Percentiles rank a stretch among this genome's conserved stretches.
phyloP scores from a whole-genome alignment of 2,888 invertebrate genomes.

The Lepidocyrtinus sp. region DNA sequence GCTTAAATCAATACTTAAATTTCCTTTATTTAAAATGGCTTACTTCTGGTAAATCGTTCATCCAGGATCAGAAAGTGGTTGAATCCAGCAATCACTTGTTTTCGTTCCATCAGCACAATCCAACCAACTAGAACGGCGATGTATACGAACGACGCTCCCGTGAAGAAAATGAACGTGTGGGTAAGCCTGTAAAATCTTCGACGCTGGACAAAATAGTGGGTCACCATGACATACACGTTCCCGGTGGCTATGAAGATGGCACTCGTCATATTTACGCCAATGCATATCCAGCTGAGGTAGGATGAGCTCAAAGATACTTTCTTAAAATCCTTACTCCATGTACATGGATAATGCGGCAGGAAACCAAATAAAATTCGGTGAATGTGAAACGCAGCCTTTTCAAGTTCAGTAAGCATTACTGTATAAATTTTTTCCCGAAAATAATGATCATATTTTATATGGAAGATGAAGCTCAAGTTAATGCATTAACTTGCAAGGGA shows the following conservation, averaged over 20 bases:
- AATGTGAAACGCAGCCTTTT: not conserved
- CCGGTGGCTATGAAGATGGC: not conserved
- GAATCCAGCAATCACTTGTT: not conserved
- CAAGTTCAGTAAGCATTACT: not conserved
- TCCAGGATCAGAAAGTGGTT: not conserved
- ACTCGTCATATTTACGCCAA: not conserved
- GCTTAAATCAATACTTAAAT: not conserved
- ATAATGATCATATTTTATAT: too few relatives aligned
- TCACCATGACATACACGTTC: not conserved
- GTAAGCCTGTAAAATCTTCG: not conserved
- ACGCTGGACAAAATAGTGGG: not conserved
- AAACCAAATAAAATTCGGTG: not conserved
- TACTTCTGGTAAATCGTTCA: not conserved
- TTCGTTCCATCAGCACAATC: not conserved
- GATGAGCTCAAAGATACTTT: not conserved
- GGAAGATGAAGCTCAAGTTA: too few relatives aligned
- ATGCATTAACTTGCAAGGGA: too few relatives aligned
- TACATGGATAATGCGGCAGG: not conserved
- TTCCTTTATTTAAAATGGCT: not conserved
- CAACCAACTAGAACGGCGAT: not conserved
- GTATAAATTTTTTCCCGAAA: too few relatives aligned
- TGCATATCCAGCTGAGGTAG: not conserved
- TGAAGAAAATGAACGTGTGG: slow-evolving; percentile 15
- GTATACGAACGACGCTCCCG: not conserved
- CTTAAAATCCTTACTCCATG: not conserved